Percentiles rank a stretch among this genome's conserved stretches.
Evolutionary conservation across 2,888 invertebrate species (phyloP).

Genomic region (Heteromyza rotundicornis): DNA sequence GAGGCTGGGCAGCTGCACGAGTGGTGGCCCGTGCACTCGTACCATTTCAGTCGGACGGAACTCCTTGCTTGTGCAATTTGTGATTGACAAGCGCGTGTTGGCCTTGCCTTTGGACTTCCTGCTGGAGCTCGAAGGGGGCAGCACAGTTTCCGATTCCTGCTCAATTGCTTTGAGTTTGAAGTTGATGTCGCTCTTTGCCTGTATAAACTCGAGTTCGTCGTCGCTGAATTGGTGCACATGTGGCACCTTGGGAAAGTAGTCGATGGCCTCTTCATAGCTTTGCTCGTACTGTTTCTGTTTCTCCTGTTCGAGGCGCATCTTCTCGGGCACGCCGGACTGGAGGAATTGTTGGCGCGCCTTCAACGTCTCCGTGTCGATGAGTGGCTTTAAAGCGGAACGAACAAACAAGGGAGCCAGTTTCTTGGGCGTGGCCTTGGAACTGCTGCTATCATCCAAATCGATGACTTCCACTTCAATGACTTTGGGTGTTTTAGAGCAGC

Average conservation of each 20-base stretch:
- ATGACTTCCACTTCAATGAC: slow-evolving; percentile 40
- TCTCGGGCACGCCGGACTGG: slow-evolving; percentile 74
- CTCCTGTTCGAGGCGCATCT: slow-evolving; percentile 66
- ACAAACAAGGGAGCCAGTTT: slow-evolving; percentile 78
- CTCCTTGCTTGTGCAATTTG: slow-evolving; percentile 34
- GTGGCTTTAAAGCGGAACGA: slow-evolving; percentile 65
- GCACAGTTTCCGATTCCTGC: background rate
- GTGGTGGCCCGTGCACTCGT: background rate
- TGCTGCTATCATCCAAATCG: slow-evolving; percentile 48
- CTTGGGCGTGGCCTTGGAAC: slow-evolving; percentile 50
- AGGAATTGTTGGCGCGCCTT: slow-evolving; percentile 75
- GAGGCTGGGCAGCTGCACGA: slow-evolving; percentile 36
- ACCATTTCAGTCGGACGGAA: slow-evolving; percentile 23
- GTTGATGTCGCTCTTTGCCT: slow-evolving; percentile 18
- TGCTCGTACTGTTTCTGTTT: slow-evolving; percentile 64
- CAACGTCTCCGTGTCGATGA: slow-evolving; percentile 66
- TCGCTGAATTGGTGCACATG: slow-evolving; percentile 69
- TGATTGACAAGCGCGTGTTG: slow-evolving; percentile 25
- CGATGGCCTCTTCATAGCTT: slow-evolving; percentile 52
- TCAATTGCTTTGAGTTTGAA: slow-evolving; percentile 17
- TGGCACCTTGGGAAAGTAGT: slow-evolving; percentile 69
- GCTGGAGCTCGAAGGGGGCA: background rate
- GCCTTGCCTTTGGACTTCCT: slow-evolving; percentile 12
- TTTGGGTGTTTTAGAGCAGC: slow-evolving; percentile 11
- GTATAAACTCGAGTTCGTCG: slow-evolving; percentile 21